A percentile compares a stretch with the other conserved stretches of the same genome.
Conservation (phyloP, 1,140 invertebrate species). For the Neodiprion fabricii region DNA sequence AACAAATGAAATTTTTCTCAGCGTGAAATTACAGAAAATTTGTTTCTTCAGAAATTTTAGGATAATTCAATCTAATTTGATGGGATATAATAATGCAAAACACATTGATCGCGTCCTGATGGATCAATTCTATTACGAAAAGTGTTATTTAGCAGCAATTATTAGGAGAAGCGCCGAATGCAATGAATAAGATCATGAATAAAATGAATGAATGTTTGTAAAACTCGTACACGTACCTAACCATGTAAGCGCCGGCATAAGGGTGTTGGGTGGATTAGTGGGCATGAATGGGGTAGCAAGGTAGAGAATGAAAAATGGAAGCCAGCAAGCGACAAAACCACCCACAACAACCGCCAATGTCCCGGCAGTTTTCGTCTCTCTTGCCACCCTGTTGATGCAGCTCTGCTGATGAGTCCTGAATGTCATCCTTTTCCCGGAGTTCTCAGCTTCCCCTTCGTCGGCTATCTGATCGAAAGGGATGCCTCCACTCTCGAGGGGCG, state of each 20-base stretch:
- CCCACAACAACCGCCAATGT: constrained; percentile 91
- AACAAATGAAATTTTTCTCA: no score
- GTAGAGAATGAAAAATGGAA: constrained; percentile 89
- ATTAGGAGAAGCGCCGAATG: no score
- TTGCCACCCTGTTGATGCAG: constrained; percentile 49
- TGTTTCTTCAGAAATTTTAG: no score
- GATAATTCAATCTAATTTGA: no score
- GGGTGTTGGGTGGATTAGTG: constrained; percentile 44
- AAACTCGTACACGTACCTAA: constrained; percentile 64
- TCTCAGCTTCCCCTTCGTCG: constrained; percentile 15
- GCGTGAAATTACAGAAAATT: no score
- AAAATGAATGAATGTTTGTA: background rate
- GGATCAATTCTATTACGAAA: no score
- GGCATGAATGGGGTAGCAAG: constrained; percentile 77
- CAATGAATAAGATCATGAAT: background rate
- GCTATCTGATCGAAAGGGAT: background rate
- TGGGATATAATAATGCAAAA: no score
- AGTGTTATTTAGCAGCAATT: no score
- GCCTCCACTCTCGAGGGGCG: constrained; percentile 1
- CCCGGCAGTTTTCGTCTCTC: constrained; percentile 88
- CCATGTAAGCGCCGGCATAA: constrained; percentile 88
- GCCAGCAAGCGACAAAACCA: constrained; percentile 89
- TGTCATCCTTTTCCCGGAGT: constrained; percentile 33
- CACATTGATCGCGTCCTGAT: no score
- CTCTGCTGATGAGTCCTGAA: constrained; percentile 44